Conservation (phyloP, 2,797 vertebrate genomes). For the Clamator glandarius region DNA sequence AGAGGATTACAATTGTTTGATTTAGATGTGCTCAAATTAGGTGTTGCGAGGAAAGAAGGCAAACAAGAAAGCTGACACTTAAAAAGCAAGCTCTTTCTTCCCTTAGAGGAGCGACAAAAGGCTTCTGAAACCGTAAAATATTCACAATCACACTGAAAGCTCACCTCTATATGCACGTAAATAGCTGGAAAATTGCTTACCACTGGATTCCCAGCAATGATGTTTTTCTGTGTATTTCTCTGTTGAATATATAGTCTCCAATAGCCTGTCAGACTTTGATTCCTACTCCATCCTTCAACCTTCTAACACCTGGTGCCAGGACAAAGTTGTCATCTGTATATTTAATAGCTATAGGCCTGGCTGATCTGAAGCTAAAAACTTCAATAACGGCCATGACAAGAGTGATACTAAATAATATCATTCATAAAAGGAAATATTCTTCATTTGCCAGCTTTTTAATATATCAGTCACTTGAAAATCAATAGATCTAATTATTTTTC, state of each 20-base stretch:
- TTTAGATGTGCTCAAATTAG: not conserved
- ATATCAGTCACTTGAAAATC: not conserved
- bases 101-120: not conserved
- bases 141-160: not conserved
- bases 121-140: not conserved
- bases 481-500: not conserved
- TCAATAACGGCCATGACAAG: not conserved
- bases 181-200: not conserved
- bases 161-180: rapidly evolving
- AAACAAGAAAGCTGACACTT: not conserved
- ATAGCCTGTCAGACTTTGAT: not conserved
- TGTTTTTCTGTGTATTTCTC: rapidly evolving
- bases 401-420: not conserved
- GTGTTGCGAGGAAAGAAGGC: not conserved
- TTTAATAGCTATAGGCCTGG: not conserved
- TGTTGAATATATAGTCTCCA: not conserved
- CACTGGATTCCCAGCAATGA: not conserved
- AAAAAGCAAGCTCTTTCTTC: not conserved
- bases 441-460: not conserved
- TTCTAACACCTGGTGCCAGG: not conserved
- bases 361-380: not conserved
- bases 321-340: not conserved
- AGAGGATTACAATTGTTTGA: not conserved
- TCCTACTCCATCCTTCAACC: not conserved
- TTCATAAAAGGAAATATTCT: not conserved